Evolutionary conservation across 2,113 vertebrate genomes (phyloP), one percentile per base, ranked within the genome.

Genomic region (Synodontis membranacea): DNA sequence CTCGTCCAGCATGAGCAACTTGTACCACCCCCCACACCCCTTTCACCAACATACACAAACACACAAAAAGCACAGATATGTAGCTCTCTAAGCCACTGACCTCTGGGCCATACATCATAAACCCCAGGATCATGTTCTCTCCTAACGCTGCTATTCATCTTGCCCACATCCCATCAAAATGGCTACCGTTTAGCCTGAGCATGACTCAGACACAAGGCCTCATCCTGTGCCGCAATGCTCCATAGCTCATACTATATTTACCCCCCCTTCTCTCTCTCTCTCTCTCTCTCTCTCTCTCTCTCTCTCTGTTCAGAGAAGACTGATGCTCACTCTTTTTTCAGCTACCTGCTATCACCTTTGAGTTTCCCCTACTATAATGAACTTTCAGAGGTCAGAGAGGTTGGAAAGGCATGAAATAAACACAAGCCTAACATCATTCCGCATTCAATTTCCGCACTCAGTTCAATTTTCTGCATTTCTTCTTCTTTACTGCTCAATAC

Each of bases 91-190:
- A 87, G 84, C 76, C 84, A 88, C 91, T 93, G 92, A 94, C 92
- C 93, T 90, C 87, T 87, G 37, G 87, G 92, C 93, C 89, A 92
- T 94, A 92, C 92, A 90, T 91, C 87, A 91, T 78, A 89, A 88
- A 83, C 72, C 66, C 87, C 84, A 70, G 15, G 56, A 64, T 72
- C 60, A 58, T 90, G 83, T 88, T 87, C 72, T 85, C 84, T 75
- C 75, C 84, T 90, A 90, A 90, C 89, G 81, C 89, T 37, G 64
- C 82, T 68, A 89, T 91, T 88, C 81, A 86, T 91, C 91, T 91
- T 87, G 37, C 54, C 80, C 68, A n/a, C 52, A 56, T 86, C 58
- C 83, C 83, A 56, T 88, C 83, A 89, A 42, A 89, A 86, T 68
- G 88, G 76, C 81, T 72, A 83, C 76, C 80, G 75, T 87, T 83